phyloP scores from a whole-genome alignment of 1,140 invertebrate genomes.

The Wasmannia auropunctata region DNA sequence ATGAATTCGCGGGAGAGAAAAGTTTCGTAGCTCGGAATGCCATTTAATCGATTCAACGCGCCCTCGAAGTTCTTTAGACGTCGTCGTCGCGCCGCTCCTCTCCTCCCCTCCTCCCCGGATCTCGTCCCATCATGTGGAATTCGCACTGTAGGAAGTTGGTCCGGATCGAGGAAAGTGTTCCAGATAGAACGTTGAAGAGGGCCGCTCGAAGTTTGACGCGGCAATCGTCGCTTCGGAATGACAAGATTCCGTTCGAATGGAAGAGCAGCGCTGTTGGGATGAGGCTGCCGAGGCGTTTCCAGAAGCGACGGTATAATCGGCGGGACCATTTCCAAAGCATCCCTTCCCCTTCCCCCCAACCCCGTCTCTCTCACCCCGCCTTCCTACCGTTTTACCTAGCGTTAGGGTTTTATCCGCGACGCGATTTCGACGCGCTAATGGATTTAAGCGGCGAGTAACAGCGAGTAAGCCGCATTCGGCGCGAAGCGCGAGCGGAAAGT shows the following conservation, averaged over 20 bases:
- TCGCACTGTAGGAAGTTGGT: constrained; percentile 67
- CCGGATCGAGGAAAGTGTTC: constrained; percentile 67
- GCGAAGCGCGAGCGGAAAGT: not conserved
- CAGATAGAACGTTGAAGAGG: constrained; percentile 17
- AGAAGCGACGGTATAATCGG: constrained; percentile 52
- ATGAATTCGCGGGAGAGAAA: constrained; percentile 72
- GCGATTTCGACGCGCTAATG: constrained; percentile 49
- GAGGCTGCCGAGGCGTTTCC: constrained; percentile 30
- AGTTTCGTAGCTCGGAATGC: constrained; percentile 79
- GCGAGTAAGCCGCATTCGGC: constrained; percentile 28
- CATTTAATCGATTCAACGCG: constrained; percentile 80
- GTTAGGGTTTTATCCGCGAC: constrained; percentile 34
- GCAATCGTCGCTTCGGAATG: constrained; percentile 57
- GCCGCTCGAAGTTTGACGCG: constrained; percentile 53
- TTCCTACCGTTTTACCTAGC: not conserved
- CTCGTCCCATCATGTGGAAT: constrained; percentile 58
- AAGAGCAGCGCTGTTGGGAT: constrained; percentile 30
- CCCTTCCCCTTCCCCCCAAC: not conserved
- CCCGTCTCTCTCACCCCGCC: not conserved
- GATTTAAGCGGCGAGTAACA: constrained; percentile 50
- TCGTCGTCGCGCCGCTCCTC: constrained; percentile 34
- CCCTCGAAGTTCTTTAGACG: constrained; percentile 69
- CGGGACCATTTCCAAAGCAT: constrained; percentile 46
- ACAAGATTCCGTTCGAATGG: constrained; percentile 54
- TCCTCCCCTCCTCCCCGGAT: not conserved